These are phyloP conservation scores for Lateolabrax maculatus DNA, from an alignment of 2,797 vertebrate genomes.

Conservation along the genomic window DNA sequence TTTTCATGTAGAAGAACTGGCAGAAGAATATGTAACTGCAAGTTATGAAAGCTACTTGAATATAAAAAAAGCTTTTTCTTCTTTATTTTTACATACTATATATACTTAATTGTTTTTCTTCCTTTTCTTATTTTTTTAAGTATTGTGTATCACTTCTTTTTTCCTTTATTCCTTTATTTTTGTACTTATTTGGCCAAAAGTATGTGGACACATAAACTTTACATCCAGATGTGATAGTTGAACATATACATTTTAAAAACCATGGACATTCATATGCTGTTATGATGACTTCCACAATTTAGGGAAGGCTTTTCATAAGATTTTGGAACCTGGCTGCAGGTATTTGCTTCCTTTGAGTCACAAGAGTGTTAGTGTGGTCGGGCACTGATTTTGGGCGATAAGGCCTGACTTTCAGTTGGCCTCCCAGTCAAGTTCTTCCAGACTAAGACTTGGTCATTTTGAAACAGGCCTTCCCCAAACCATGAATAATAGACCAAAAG, in stretches of 20 bases:
- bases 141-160: neutral
- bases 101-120: neutral
- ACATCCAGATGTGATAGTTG: neutral
- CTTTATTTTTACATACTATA: neutral
- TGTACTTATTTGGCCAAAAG: neutral
- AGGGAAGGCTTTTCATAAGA: neutral
- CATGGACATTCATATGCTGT: neutral
- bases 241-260: neutral
- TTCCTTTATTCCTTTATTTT: neutral
- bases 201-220: neutral
- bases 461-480: neutral
- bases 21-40: neutral
- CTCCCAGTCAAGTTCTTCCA: neutral
- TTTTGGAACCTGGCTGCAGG: neutral
- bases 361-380: neutral
- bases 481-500: neutral
- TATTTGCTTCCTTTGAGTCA: neutral
- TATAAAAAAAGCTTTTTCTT: too few species aligned
- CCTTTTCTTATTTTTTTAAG: neutral
- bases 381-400: neutral
- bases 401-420: neutral
- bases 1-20: neutral
- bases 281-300: neutral
- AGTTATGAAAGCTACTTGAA: neutral
- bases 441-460: neutral